These are phyloP conservation scores for Apolygus lucorum DNA, from an alignment of 1,140 invertebrate species.

Conservation along the genomic window DNA sequence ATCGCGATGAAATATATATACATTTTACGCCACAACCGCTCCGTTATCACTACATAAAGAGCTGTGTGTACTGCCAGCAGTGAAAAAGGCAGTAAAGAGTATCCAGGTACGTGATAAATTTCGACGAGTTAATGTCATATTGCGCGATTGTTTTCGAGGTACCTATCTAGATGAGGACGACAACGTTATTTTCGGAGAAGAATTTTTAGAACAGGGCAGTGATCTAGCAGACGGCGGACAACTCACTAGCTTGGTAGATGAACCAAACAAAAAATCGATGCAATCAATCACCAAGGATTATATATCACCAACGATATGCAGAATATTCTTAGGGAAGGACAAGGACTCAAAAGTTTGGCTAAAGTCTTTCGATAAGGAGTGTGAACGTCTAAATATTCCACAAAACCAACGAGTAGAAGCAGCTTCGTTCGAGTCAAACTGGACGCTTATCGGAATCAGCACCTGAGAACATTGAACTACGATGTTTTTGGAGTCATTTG, in stretches of 20 bases:
- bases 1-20: neutral
- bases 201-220: neutral
- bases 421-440: neutral
- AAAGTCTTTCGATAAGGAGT: neutral
- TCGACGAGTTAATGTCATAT: no score
- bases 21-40: neutral
- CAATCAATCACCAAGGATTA: neutral
- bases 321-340: no score
- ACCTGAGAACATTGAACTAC: neutral
- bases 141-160: neutral
- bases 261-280: neutral
- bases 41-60: neutral
- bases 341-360: neutral
- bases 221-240: neutral
- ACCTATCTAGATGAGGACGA: no score
- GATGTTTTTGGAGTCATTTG: neutral
- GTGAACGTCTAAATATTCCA: neutral
- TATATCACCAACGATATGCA: neutral
- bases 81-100: neutral
- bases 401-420: neutral
- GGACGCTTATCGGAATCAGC: neutral
- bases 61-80: no score
- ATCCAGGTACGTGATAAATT: neutral
- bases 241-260: no score
- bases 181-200: neutral